Evolutionary conservation across 2,113 vertebrate species (phyloP), one percentile per base, ranked within the genome.

Genomic region (Marmota monax): DNA sequence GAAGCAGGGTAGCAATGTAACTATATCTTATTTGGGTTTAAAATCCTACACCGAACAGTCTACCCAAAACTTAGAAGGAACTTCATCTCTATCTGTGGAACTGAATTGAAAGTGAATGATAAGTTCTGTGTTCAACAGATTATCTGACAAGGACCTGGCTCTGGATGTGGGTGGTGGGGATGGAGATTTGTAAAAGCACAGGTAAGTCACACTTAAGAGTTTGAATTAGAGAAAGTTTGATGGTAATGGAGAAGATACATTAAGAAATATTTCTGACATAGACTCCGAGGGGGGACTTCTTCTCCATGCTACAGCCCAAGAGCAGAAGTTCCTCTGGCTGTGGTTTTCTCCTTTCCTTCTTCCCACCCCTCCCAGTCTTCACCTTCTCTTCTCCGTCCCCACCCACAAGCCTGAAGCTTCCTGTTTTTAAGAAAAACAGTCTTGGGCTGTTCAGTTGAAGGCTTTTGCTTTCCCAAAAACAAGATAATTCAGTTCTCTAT

Each of bases 341-440:
- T 27, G 72, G 39, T 78, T 93, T 80, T 48, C 53, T 79, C 70
- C 78, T 63, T 88, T 76, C 79, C 3, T 63, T 48, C 58, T 61
- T 39, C 56, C 61, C 42, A 61, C 12, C 42, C 83, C 88, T 72
- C 72, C 90, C 32, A 91, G 48, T 29, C 48, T 5, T 76, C 42
- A 72, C 37, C 91, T 95, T 79, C 78, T 77, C 45, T n/a, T 87
- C 73, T 79, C 53, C 58, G 79, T 78, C 73, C 58, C 39, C n/a
- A 34, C 13, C 25, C 51, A 51, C 6, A 67, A 51, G 25, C 76
- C 79, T 84, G 61, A 27, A 85, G 79, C 39, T 97, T 97, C 93
- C 96, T 95, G 92, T 96, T 84, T 97, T 95, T 90, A 78, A 97
- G 79, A 86, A 95, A 94, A 96, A 92, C 37, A 48, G 67, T 87